Evolutionary conservation across 2,888 invertebrate species (phyloP).

Genomic region (Brenthis hecate): DNA sequence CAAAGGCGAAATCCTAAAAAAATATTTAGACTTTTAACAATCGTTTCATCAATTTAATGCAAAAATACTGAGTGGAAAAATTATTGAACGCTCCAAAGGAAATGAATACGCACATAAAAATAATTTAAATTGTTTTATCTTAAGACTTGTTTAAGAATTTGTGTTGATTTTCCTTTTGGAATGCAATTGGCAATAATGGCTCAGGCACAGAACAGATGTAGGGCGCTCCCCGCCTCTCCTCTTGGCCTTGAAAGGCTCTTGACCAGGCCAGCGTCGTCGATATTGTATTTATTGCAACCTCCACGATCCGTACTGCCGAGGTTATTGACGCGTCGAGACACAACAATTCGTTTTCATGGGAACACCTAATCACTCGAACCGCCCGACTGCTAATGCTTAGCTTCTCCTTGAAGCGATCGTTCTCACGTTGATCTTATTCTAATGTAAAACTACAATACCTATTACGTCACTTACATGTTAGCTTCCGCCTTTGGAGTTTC

Average conservation of each 20-base stretch:
- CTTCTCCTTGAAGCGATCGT: constrained; percentile 74
- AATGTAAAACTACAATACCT: constrained; percentile 77
- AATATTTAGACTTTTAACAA: background rate
- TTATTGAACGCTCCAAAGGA: too few relatives aligned
- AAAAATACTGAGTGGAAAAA: background rate
- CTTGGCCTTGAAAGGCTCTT: constrained; percentile 82
- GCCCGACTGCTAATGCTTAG: constrained; percentile 56
- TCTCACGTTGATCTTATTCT: constrained; percentile 77
- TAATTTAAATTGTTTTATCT: too few relatives aligned
- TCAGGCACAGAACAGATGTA: constrained; percentile 73
- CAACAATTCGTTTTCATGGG: constrained; percentile 66
- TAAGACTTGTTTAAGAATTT: background rate
- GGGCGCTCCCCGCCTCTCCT: constrained; percentile 77
- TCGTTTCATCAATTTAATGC: too few relatives aligned
- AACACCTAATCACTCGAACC: constrained; percentile 53
- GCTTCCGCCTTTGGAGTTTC: constrained; percentile 79
- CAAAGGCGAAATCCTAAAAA: constrained; percentile 3
- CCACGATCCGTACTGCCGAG: constrained; percentile 79
- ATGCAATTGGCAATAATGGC: constrained; percentile 68
- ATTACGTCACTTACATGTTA: constrained; percentile 77
- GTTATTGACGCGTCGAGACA: constrained; percentile 76
- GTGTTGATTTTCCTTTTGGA: constrained; percentile 50
- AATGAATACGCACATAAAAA: too few relatives aligned
- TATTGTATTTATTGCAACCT: constrained; percentile 82
- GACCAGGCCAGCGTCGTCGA: constrained; percentile 78